Conservation (phyloP, 2,888 invertebrate genomes). For the Geotrupes spiniger region DNA sequence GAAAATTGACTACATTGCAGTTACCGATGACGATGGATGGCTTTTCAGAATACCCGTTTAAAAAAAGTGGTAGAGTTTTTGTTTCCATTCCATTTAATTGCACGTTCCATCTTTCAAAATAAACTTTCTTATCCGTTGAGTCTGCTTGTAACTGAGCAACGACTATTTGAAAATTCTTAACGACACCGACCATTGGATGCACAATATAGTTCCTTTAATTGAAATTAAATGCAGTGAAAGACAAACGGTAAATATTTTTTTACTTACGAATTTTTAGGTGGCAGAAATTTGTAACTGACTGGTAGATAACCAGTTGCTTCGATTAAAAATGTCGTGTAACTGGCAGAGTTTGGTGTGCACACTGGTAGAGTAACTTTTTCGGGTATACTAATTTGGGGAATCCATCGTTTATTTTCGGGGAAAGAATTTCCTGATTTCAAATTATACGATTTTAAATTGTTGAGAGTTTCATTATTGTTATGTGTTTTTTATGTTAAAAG, state of each 20-base stretch:
- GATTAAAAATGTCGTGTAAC: conserved; percentile 47
- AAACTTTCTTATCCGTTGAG: conserved; percentile 34
- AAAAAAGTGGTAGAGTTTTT: conserved; percentile 40
- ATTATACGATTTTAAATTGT: no score
- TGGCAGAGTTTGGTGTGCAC: conserved; percentile 33
- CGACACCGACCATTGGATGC: conserved; percentile 50
- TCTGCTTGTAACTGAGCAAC: conserved; percentile 44
- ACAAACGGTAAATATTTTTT: neutral
- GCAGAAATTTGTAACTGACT: conserved; percentile 47
- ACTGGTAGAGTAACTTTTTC: conserved; percentile 36
- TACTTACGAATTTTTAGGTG: conserved; percentile 45
- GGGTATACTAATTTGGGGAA: conserved; percentile 36
- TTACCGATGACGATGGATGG: conserved; percentile 41
- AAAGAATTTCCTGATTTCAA: no score
- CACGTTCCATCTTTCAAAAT: conserved; percentile 50
- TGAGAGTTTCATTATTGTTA: no score
- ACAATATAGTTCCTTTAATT: conserved; percentile 47
- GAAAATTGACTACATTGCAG: conserved; percentile 42
- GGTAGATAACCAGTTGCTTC: conserved; percentile 46
- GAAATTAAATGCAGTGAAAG: no score
- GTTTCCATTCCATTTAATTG: conserved; percentile 47
- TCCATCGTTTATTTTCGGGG: conserved; percentile 35
- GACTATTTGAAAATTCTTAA: conserved; percentile 46
- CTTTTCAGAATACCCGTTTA: conserved; percentile 47
- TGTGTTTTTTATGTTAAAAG: neutral